These are phyloP conservation scores for Xenus cinereus DNA, from an alignment of 2,113 vertebrate species.

Conservation along the genomic window DNA sequence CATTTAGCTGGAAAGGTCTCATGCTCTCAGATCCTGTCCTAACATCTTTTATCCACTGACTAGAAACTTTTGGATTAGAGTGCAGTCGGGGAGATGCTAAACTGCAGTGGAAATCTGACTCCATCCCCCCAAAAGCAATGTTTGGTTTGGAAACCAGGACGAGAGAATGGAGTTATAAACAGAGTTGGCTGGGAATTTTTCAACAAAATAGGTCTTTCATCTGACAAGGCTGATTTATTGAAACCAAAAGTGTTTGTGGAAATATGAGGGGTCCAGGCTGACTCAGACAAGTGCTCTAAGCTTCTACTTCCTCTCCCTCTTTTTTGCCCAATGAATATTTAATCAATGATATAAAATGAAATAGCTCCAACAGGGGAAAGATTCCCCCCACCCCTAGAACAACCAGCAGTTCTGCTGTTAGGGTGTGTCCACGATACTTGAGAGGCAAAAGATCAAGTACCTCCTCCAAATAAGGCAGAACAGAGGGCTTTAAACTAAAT, in stretches of 20 bases:
- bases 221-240: slow-evolving; percentile 4
- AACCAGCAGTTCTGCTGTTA: background rate
- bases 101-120: slow-evolving; percentile 10
- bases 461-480: background rate
- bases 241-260: slow-evolving; percentile 13
- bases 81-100: background rate
- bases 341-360: slow-evolving; percentile 9
- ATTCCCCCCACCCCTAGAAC: background rate
- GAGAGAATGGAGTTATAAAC: slow-evolving; percentile 52
- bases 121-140: slow-evolving; percentile 16
- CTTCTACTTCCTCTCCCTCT: background rate
- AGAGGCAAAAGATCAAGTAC: background rate
- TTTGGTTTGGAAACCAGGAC: slow-evolving; percentile 44
- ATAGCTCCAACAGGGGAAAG: background rate
- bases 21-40: background rate
- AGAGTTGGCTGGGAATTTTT: slow-evolving; percentile 35
- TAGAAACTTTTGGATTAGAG: background rate
- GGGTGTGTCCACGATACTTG: background rate
- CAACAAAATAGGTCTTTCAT: slow-evolving; percentile 47
- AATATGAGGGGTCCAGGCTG: slow-evolving; percentile 20
- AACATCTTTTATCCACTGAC: background rate
- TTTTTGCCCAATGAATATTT: slow-evolving; percentile 15
- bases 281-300: background rate
- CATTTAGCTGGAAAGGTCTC: background rate
- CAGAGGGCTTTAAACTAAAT: background rate